Conservation (phyloP, 2,113 vertebrate genomes). For the Lasiurus cinereus region DNA sequence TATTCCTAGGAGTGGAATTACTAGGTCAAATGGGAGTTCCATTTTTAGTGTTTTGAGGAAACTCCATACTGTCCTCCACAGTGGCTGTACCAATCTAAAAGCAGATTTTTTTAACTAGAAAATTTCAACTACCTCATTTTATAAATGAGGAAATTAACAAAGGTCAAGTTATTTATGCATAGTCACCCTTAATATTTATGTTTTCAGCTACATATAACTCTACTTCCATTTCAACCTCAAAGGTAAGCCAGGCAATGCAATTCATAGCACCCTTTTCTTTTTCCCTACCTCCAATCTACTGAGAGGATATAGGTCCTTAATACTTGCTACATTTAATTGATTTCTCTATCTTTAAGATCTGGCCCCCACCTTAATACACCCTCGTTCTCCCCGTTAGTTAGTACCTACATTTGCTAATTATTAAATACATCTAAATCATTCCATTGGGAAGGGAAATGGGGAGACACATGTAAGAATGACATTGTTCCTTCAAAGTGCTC, state of each 20-base stretch:
- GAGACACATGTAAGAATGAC: not conserved
- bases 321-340: not conserved
- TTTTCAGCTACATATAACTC: not conserved
- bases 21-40: too few species aligned
- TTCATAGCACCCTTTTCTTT: not conserved
- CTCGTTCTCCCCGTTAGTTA: not conserved
- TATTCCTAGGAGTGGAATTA: too few species aligned
- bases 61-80: too few species aligned
- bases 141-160: constrained; percentile 55
- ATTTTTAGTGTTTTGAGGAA: too few species aligned
- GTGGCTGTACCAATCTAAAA: not conserved
- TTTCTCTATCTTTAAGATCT: constrained; percentile 23
- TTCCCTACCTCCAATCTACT: not conserved
- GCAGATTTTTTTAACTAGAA: constrained; percentile 23
- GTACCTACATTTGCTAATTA: not conserved
- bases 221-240: constrained; percentile 25
- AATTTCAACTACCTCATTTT: constrained; percentile 44
- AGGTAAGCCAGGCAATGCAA: not conserved
- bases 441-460: not conserved
- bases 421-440: constrained; percentile 33
- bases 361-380: not conserved
- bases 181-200: constrained; percentile 51
- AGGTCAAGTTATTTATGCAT: constrained; percentile 42
- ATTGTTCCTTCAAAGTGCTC: not conserved
- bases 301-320: not conserved